Evolutionary conservation across 2,797 vertebrate species (phyloP).

Genomic region (Fistularia tabacaria): DNA sequence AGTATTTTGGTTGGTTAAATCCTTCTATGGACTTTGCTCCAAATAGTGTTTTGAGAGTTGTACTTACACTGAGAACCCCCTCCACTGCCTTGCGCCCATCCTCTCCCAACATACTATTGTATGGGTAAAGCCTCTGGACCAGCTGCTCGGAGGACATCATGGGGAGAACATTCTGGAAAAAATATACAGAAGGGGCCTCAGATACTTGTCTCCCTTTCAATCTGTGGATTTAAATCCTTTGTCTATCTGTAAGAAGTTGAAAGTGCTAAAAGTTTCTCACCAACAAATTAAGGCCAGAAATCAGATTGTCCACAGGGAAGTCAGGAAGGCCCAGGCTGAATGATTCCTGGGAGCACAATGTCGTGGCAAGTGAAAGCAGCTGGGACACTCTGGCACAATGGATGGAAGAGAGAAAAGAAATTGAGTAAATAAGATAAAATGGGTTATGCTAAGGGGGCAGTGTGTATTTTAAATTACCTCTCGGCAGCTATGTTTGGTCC

Average conservation of each 20-base stretch:
- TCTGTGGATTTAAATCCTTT: background rate
- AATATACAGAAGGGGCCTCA: no score
- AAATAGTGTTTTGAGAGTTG: background rate
- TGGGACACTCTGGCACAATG: constrained; percentile 83
- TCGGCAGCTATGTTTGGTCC: constrained; percentile 86
- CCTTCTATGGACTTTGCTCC: background rate
- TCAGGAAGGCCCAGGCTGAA: constrained; percentile 89
- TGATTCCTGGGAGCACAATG: constrained; percentile 94
- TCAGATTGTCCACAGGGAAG: constrained; percentile 92
- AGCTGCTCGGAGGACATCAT: constrained; percentile 83
- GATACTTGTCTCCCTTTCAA: background rate
- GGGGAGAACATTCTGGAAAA: constrained; percentile 83
- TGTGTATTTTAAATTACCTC: constrained; percentile 70
- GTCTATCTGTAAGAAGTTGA: background rate
- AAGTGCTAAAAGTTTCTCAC: constrained; percentile 70
- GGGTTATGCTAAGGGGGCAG: background rate
- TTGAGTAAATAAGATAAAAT: background rate
- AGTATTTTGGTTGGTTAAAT: no score
- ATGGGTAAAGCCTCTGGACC: constrained; percentile 88
- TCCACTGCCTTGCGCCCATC: constrained; percentile 87
- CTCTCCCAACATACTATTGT: constrained; percentile 83
- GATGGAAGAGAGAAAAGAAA: background rate
- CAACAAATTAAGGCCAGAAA: constrained; percentile 83
- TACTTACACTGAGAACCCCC: constrained; percentile 81
- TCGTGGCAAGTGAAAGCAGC: constrained; percentile 90